These are phyloP conservation scores for Epinephelus awoara DNA, from an alignment of 2,797 vertebrate species.

Conservation along the genomic window DNA sequence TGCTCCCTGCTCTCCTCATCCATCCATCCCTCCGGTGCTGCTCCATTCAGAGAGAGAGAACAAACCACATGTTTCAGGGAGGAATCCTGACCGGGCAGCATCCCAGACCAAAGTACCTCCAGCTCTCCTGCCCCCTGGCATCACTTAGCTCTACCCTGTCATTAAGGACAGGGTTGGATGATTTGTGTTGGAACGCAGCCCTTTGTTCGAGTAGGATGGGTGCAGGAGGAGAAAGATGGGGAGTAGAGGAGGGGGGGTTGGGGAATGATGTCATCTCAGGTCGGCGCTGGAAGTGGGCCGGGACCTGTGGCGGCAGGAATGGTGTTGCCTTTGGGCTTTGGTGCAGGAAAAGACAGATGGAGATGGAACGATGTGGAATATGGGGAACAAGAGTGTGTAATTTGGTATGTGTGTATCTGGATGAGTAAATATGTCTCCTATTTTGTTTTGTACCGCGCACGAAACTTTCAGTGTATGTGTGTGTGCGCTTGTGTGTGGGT, in stretches of 20 bases:
- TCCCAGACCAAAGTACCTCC: slow-evolving; percentile 84
- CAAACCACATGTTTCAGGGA: slow-evolving; percentile 84
- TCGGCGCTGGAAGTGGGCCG: slow-evolving; percentile 70
- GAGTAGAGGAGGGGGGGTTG: slow-evolving; percentile 30
- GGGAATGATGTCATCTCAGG: slow-evolving; percentile 85
- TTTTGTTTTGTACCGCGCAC: slow-evolving; percentile 32
- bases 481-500: neutral
- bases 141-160: slow-evolving; percentile 80
- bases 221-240: slow-evolving; percentile 27
- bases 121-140: slow-evolving; percentile 79
- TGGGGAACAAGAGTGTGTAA: slow-evolving; percentile 29
- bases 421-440: slow-evolving; percentile 50
- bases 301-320: slow-evolving; percentile 66
- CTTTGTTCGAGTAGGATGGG: slow-evolving; percentile 64
- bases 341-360: slow-evolving; percentile 54
- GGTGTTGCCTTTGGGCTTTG: slow-evolving; percentile 75
- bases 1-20: slow-evolving; percentile 63
- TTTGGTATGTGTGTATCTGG: slow-evolving; percentile 46
- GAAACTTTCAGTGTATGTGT: slow-evolving; percentile 24
- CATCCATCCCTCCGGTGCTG: slow-evolving; percentile 61
- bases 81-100: slow-evolving; percentile 76
- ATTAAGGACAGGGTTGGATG: slow-evolving; percentile 77
- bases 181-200: slow-evolving; percentile 77
- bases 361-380: slow-evolving; percentile 52
- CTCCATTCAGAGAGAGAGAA: slow-evolving; percentile 73